phyloP scores from a whole-genome alignment of 2,113 vertebrate genomes.

The human (Homo sapiens) region GRCh38 chr6:159880501-159881000 shows the following conservation, averaged over 20 bases:
- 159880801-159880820: accelerated
- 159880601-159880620: neutral
- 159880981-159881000: neutral
- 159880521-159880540: no score
- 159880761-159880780: no score
- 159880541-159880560: no score
- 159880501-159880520: no score
- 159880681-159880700: neutral
- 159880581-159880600: neutral
- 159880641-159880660: neutral
- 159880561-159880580: no score
- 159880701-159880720: neutral
- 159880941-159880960: neutral
- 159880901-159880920: neutral
- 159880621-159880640: neutral
- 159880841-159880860: neutral
- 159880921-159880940: neutral
- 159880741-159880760: neutral
- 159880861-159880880: neutral
- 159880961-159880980: neutral
- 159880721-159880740: neutral
- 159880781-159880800: accelerated
- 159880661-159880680: neutral
- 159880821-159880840: neutral
- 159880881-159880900: neutral